Percentiles rank a stretch among this genome's conserved stretches.
phyloP scores from a whole-genome alignment of 1,140 invertebrate species.

The Drosophila ohnishii region DNA sequence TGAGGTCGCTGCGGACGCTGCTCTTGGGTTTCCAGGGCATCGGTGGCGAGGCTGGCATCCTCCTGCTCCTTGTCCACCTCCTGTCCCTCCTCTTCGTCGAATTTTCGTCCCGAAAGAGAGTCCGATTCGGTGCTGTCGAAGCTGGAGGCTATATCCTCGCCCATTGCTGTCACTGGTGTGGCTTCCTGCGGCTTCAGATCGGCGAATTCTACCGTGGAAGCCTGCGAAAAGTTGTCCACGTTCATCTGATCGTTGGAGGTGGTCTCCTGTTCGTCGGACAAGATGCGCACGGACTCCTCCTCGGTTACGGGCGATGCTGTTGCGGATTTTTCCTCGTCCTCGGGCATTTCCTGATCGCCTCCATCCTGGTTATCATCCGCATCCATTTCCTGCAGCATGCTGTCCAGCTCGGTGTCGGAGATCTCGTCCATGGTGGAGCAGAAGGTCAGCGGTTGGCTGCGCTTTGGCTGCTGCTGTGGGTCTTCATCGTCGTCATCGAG shows the following conservation, averaged over 20 bases:
- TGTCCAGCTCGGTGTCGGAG: constrained; percentile 81
- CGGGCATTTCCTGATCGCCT: constrained; percentile 25
- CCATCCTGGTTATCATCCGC: constrained; percentile 62
- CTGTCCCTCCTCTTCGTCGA: constrained; percentile 45
- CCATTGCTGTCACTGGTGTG: constrained; percentile 19
- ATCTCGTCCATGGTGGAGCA: constrained; percentile 83
- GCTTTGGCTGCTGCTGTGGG: constrained; percentile 23
- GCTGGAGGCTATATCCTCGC: constrained; percentile 55
- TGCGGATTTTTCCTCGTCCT: constrained; percentile 18
- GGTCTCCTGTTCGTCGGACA: constrained; percentile 63
- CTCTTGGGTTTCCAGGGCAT: constrained; percentile 48
- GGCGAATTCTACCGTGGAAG: constrained; percentile 79
- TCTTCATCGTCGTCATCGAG: not conserved
- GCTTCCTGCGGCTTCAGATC: constrained; percentile 60
- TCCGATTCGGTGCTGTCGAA: constrained; percentile 68
- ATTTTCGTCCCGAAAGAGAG: constrained; percentile 61
- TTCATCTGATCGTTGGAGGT: constrained; percentile 69
- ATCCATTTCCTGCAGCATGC: constrained; percentile 82
- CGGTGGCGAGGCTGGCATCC: constrained; percentile 43
- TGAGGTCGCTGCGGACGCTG: constrained; percentile 76
- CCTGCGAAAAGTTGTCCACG: constrained; percentile 81
- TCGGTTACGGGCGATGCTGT: constrained; percentile 54
- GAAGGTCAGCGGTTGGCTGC: constrained; percentile 72
- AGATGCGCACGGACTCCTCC: constrained; percentile 69
- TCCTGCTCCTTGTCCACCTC: constrained; percentile 11